Percentiles rank a stretch among this genome's conserved stretches.
Conservation (phyloP, 2,113 vertebrate species). For the Siniperca knerii region DNA sequence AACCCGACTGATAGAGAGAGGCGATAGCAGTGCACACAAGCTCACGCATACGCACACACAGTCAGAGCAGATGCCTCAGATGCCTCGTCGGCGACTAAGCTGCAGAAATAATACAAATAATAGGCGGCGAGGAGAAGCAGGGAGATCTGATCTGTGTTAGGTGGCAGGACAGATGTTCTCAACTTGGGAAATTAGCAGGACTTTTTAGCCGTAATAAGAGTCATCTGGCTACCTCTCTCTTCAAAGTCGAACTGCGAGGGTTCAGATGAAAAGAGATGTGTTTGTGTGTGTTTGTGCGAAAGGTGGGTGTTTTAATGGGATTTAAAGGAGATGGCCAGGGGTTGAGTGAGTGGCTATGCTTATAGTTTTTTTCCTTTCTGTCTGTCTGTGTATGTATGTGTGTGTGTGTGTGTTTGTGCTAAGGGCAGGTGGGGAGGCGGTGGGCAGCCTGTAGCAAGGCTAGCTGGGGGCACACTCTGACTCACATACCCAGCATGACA, state of each 20-base stretch:
- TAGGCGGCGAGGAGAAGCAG: conserved; percentile 53
- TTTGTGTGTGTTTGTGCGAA: neutral
- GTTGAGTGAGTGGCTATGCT: neutral
- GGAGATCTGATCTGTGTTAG: conserved; percentile 67
- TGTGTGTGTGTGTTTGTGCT: conserved; percentile 12
- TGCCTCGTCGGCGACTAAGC: conserved; percentile 69
- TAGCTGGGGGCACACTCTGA: conserved; percentile 56
- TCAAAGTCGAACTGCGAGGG: conserved; percentile 53
- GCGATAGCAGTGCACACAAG: conserved; percentile 61
- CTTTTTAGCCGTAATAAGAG: conserved; percentile 69
- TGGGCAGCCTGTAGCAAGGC: conserved; percentile 35
- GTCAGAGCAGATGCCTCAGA: conserved; percentile 76
- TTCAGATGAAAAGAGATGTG: conserved; percentile 36
- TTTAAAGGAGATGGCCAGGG: conserved; percentile 5
- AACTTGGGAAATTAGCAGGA: conserved; percentile 76
- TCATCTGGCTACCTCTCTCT: conserved; percentile 60
- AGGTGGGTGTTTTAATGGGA: conserved; percentile 16
- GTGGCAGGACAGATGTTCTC: conserved; percentile 74
- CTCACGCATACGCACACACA: conserved; percentile 13
- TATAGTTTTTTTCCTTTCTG: neutral
- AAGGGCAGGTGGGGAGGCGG: conserved; percentile 42
- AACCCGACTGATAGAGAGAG: conserved; percentile 74
- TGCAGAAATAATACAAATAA: conserved; percentile 78
- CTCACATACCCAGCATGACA: conserved; percentile 53
- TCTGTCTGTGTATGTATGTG: neutral